Evolutionary conservation across 2,888 invertebrate species (phyloP), one percentile per base, ranked within the genome.

Genomic region (Ischnura elegans): DNA sequence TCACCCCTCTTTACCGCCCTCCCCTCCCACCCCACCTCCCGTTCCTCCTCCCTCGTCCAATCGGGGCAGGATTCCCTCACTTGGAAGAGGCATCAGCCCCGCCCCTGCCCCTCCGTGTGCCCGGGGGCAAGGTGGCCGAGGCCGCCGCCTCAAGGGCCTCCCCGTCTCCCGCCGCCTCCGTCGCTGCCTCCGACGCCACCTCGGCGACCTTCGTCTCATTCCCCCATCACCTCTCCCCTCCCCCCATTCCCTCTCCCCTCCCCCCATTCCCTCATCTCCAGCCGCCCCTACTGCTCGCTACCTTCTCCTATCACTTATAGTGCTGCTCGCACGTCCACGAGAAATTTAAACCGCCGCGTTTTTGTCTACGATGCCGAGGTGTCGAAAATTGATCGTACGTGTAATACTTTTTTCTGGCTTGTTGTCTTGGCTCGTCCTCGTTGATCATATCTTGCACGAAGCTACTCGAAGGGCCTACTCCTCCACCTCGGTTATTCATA

Each of bases 151-250:
- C 87, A 87, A 87, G 87, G 87, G 87, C 87, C 87, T n/a, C 61
- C 61, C 16, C 61, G 3, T n/a, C 61, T 19, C 61, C 61, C n/a
- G n/a, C 10, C 76, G 2, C 76, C 76, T 36, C 76, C 76, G 16
- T 36, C 76, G 10, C 87, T 42, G 87, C 90, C 42, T 61, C 51
- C 55, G 87, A 51, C 55, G 55, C 87, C 61, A 66, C 90, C 90
- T 90, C 90, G 90, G 25, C 90, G 90, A 61, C 90, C 90, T 90
- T 90, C 90, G 90, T 43, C 90, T 90, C 76, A 76, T 36, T 36
- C 76, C 36, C 76, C 36, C 90, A 42, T 43, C 86, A n/a, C 25
- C 86, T 36, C 43, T 6, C 85, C 16, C 85, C 43, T 13, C 87
- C 1, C 29, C 87, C 51, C 5, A 47, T 29, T 51, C 47, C n/a